Conservation (phyloP, 2,797 vertebrate species). For the Ciconia nigra region DNA sequence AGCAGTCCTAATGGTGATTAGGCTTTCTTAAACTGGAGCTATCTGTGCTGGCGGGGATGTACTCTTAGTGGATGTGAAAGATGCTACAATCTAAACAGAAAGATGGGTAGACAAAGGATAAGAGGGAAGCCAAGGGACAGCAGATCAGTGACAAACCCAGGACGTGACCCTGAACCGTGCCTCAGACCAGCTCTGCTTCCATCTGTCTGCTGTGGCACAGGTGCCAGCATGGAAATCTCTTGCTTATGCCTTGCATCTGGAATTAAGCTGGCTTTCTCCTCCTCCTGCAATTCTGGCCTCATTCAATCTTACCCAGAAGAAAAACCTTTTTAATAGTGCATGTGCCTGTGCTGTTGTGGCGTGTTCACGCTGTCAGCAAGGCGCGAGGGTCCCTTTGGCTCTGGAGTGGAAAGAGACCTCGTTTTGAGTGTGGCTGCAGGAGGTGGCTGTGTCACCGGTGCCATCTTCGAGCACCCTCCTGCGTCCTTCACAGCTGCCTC, state of each 20-base stretch:
- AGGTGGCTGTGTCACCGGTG: not conserved
- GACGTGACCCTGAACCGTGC: not conserved
- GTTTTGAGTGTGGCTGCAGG: not conserved
- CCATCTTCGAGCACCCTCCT: not conserved
- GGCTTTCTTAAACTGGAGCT: not conserved
- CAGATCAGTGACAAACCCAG: not conserved
- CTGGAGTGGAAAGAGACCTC: not conserved
- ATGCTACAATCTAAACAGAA: not conserved
- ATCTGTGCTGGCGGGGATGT: accelerated
- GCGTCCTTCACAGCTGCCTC: not conserved
- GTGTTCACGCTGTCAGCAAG: not conserved
- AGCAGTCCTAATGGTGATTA: accelerated
- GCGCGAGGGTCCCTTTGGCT: not conserved
- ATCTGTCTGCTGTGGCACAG: not conserved
- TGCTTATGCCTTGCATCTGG: not conserved
- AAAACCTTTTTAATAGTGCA: not conserved
- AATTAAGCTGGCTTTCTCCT: not conserved
- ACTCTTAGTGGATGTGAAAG: not conserved
- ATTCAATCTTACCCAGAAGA: not conserved
- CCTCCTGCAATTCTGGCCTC: not conserved
- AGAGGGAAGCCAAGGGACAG: not conserved
- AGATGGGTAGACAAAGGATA: not conserved
- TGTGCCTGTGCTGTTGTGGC: not conserved
- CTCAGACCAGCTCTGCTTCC: not conserved
- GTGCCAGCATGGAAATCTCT: not conserved